Percentiles rank a stretch among this genome's conserved stretches.
phyloP scores from a whole-genome alignment of 2,888 invertebrate species.

The Pyrgus malvae region DNA sequence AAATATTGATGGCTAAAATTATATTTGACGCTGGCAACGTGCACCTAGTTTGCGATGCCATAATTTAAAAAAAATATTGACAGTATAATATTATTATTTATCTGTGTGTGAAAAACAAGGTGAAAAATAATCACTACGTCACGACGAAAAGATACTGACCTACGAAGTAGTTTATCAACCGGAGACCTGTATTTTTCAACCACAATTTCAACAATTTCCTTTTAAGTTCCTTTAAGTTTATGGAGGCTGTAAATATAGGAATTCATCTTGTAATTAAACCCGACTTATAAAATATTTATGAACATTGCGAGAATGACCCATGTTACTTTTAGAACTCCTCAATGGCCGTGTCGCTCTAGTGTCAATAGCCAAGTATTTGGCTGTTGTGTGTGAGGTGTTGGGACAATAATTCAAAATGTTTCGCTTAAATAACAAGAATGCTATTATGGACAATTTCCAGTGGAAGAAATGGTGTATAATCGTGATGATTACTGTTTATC shows the following conservation, averaged over 20 bases:
- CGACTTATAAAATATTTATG: conserved; percentile 24
- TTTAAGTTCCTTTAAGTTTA: conserved; percentile 30
- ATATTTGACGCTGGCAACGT: too few relatives aligned
- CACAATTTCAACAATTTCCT: conserved; percentile 33
- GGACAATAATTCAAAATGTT: conserved; percentile 59
- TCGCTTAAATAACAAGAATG: conserved; percentile 53
- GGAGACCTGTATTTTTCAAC: conserved; percentile 34
- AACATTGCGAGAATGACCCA: conserved; percentile 51
- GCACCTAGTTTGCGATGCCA: too few relatives aligned
- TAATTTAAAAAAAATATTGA: too few relatives aligned
- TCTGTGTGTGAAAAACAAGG: too few relatives aligned
- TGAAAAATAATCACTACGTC: too few relatives aligned
- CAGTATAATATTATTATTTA: too few relatives aligned
- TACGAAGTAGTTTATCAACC: conserved; percentile 36
- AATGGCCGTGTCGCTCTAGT: conserved; percentile 65
- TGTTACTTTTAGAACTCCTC: conserved; percentile 49
- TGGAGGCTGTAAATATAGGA: background rate
- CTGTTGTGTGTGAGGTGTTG: too few relatives aligned
- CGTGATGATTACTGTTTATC: conserved; percentile 53
- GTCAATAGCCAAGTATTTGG: conserved; percentile 62
- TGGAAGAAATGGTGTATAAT: conserved; percentile 62
- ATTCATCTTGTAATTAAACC: background rate
- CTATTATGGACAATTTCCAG: conserved; percentile 58
- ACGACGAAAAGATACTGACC: too few relatives aligned
- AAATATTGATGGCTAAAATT: too few relatives aligned